Evolutionary conservation across 2,113 vertebrate genomes (phyloP), one percentile per base, ranked within the genome.

Genomic region (Podarcis raffonei): DNA sequence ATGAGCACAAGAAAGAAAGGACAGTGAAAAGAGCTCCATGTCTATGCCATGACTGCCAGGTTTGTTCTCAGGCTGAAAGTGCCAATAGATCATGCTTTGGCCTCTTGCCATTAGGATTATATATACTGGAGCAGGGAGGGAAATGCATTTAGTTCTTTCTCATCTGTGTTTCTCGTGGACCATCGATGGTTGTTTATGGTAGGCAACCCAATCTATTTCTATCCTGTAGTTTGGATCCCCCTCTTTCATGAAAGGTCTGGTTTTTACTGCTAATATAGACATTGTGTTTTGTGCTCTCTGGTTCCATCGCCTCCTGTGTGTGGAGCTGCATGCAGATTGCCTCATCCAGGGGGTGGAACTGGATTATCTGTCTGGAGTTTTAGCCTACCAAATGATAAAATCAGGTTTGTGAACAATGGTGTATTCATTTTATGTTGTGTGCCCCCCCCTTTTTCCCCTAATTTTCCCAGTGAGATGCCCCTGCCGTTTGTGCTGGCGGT

Each of bases 31-130:
- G 85, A 91, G 89, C 76, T 91, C 92, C 62, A 37, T 3, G 84
- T 89, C 89, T 66, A 65, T 92, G 90, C 71, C 91, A 87, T 94
- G 94, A 94, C 89, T 94, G 93, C 79, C 92, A 94, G 92, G 91
- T 89, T 94, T 94, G 92, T 95, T 94, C 93, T 83, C 90, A 95
- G 91, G 37, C 87, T 95, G 87, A 94, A 95, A 94, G 92, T 84
- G 23, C 78, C 89, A 92, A 94, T 80, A 89, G 92, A 92, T 89
- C 81, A 87, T 77, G 93, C 39, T 93, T 90, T 93, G 93, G 92
- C 81, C 69, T 84, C 57, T 18, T 27, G 88, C 89, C 92, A 85
- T 42, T 81, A n/a, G 39, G 66, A 88, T 71, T 8, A 16, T 37
- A 87, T 92, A 93, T 90, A 86, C 57, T 85, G 77, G 87, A 86